Conservation (phyloP, 2,113 vertebrate genomes). For the rat (Rattus norvegicus) region GRCr8 NC_086029.1:64604501-64605000, state of each 20-base stretch:
- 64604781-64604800: conserved; percentile 42
- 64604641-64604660: neutral
- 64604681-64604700: conserved; percentile 49
- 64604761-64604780: conserved; percentile 22
- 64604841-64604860: conserved; percentile 41
- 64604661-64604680: conserved; percentile 10
- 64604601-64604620: neutral
- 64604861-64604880: neutral
- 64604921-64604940: conserved; percentile 10
- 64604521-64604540: conserved; percentile 69
- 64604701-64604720: neutral
- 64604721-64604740: neutral
- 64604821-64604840: conserved; percentile 29
- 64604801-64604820: conserved; percentile 52
- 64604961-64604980: neutral
- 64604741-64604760: neutral
- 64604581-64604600: conserved; percentile 39
- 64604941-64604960: neutral
- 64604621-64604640: neutral
- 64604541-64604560: neutral
- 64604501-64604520: conserved; percentile 68
- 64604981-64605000: neutral
- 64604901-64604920: neutral
- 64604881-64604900: neutral
- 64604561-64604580: neutral